phyloP scores from a whole-genome alignment of 2,797 vertebrate genomes.

The Aulostomus chinensis region DNA sequence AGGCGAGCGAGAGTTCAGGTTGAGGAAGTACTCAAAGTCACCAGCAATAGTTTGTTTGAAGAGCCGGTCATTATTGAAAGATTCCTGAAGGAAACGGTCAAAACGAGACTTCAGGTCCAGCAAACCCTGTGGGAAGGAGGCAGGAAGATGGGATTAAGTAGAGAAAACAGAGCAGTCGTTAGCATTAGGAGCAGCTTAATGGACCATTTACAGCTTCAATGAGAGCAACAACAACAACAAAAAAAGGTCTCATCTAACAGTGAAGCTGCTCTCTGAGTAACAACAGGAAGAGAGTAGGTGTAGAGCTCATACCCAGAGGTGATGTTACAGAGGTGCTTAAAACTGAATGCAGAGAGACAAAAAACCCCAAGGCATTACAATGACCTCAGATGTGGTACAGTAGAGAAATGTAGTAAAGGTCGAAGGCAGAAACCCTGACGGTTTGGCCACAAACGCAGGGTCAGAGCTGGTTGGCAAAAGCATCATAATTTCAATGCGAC shows the following conservation, averaged over 20 bases:
- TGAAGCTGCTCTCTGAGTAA: neutral
- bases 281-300: neutral
- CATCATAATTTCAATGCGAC: slow-evolving; percentile 12
- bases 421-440: slow-evolving; percentile 10
- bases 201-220: slow-evolving; percentile 1
- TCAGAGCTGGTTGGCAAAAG: too few relatives aligned
- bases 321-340: too few relatives aligned
- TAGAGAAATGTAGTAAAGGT: neutral
- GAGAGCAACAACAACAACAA: neutral
- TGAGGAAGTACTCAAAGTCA: slow-evolving; percentile 99
- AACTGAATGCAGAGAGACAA: too few relatives aligned
- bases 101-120: slow-evolving; percentile 97
- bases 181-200: slow-evolving; percentile 1
- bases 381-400: neutral
- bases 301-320: neutral
- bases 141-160: neutral
- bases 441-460: slow-evolving; percentile 5
- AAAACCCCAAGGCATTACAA: neutral
- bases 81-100: slow-evolving; percentile 96
- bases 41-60: slow-evolving; percentile 99
- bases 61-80: slow-evolving; percentile 96
- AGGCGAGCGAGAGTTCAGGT: slow-evolving; percentile 97
- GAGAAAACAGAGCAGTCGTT: neutral
- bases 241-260: slow-evolving; percentile 1
- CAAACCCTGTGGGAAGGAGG: slow-evolving; percentile 83